Conservation (phyloP, 2,797 vertebrate species). For the Sciaenops ocellatus region DNA sequence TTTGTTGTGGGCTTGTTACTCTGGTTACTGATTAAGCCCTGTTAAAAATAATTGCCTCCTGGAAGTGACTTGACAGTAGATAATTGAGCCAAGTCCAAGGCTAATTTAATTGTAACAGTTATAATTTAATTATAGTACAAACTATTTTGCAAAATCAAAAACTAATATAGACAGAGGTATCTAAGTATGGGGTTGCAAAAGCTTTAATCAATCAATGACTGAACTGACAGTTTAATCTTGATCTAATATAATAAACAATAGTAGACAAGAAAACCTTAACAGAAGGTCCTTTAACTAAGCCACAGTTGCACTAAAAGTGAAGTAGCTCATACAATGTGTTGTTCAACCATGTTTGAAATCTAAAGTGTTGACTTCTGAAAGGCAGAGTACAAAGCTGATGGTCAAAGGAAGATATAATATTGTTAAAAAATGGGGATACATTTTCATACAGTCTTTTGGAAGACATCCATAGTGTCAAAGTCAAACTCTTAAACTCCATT, state of each 20-base stretch:
- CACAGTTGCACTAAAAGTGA: no score
- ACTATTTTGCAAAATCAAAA: neutral
- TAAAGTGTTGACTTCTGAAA: no score
- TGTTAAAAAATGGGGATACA: no score
- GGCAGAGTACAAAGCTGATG: no score
- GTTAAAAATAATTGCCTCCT: neutral
- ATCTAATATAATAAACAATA: neutral
- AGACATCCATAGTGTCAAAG: no score
- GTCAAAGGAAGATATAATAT: no score
- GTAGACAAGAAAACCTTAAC: neutral
- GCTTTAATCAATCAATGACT: neutral
- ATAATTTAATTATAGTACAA: neutral
- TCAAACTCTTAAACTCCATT: no score
- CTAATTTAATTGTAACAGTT: neutral
- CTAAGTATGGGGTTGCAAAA: neutral
- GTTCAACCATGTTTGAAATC: no score
- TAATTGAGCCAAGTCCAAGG: neutral
- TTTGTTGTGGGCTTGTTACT: neutral
- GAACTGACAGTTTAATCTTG: no score
- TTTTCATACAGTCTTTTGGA: no score
- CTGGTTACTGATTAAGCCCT: conserved; percentile 6
- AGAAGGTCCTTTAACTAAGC: no score
- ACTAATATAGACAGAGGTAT: neutral
- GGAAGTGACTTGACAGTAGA: neutral
- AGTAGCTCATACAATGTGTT: no score